These are phyloP conservation scores for Microtus ochrogaster DNA, from an alignment of 2,113 vertebrate species.

Conservation along the genomic window DNA sequence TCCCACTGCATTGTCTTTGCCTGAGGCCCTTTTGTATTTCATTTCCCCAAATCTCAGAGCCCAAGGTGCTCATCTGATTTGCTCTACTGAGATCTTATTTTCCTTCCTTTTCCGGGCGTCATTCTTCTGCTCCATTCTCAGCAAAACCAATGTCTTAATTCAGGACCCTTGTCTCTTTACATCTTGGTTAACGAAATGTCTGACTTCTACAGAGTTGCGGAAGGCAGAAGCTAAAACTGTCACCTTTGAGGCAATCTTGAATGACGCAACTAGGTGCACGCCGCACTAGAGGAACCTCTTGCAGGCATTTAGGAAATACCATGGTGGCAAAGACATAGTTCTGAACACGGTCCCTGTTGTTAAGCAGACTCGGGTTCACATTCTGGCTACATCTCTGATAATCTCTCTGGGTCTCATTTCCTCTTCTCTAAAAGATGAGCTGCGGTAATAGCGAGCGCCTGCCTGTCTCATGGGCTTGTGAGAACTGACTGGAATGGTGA, in stretches of 20 bases:
- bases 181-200: conserved; percentile 4
- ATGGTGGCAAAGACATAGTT: neutral
- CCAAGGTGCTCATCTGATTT: conserved; percentile 2
- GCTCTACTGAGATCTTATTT: conserved; percentile 1
- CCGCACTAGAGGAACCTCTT: neutral
- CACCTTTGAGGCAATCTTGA: neutral
- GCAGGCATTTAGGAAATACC: neutral
- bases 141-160: conserved; percentile 60
- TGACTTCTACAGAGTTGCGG: neutral
- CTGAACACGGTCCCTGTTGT: neutral
- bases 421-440: neutral
- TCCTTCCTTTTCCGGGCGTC: conserved; percentile 25
- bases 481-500: conserved; percentile 12
- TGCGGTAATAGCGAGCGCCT: neutral
- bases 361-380: neutral
- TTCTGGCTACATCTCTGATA: neutral
- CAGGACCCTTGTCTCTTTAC: neutral
- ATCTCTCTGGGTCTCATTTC: neutral
- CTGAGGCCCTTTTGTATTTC: conserved; percentile 60
- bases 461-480: neutral
- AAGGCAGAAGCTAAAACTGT: neutral
- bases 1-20: conserved; percentile 66
- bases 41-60: conserved; percentile 56
- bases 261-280: neutral
- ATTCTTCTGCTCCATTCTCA: conserved; percentile 3